Conservation (phyloP, 2,888 invertebrate species). For the Parnassius glacialis region DNA sequence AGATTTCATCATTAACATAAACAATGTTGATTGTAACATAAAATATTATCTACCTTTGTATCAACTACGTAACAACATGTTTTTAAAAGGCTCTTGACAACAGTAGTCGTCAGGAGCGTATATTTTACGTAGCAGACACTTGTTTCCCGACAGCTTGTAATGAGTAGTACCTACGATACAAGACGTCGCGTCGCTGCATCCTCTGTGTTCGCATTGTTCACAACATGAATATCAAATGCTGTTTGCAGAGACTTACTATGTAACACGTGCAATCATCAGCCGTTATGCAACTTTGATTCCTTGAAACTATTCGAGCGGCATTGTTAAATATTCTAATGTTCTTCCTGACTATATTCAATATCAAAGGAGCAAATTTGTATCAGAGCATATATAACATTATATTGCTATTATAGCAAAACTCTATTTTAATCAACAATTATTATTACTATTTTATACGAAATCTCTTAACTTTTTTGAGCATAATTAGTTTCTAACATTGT, state of each 20-base stretch:
- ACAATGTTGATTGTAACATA: too few species aligned
- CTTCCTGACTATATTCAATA: slow-evolving; percentile 8
- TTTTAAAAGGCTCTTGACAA: slow-evolving; percentile 1
- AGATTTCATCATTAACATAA: too few species aligned
- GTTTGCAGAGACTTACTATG: slow-evolving; percentile 51
- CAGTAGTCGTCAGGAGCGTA: slow-evolving; percentile 10
- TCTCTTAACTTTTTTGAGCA: too few species aligned
- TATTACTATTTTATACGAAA: too few species aligned
- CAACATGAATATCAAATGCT: slow-evolving; percentile 58
- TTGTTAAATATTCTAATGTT: slow-evolving; percentile 28
- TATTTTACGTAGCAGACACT: slow-evolving; percentile 18
- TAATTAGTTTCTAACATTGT: too few species aligned
- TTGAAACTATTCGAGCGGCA: slow-evolving; percentile 51
- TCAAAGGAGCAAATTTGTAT: slow-evolving; percentile 13
- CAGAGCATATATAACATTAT: slow-evolving; percentile 13
- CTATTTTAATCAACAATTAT: too few species aligned
- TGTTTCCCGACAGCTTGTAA: slow-evolving; percentile 18
- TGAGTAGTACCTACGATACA: slow-evolving; percentile 9
- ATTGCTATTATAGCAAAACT: too few species aligned
- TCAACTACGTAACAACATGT: neutral
- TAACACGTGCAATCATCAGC: slow-evolving; percentile 39
- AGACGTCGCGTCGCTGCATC: slow-evolving; percentile 9
- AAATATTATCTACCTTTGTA: too few species aligned
- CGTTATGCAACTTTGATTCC: slow-evolving; percentile 61
- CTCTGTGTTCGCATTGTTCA: slow-evolving; percentile 37